Base-by-base conservation (phyloP, 2,888 invertebrate genomes). In the Lamproptera curius region DNA sequence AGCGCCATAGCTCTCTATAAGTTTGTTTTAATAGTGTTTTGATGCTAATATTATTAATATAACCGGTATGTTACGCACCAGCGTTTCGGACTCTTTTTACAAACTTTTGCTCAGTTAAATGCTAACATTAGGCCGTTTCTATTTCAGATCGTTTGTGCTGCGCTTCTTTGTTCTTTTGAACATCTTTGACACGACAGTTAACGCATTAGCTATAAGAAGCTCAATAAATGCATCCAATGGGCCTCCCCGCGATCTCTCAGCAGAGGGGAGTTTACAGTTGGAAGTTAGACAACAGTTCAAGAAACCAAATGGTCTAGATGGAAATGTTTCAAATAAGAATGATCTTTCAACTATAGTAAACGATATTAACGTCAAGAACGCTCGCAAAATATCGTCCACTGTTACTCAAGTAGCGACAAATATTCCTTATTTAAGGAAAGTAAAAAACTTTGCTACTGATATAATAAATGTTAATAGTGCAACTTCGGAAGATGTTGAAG, bases 111-210 rank as follows among this genome's bases (percentile, higher is more conserved):
- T 28, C 9, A 2, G 17, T 26, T 8, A 28, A 17, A 2, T 15
- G 20, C 13, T 33, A 31, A 42, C 6, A n/a, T n/a, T 10, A 26
- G 11, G 39, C 14, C 23, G 11, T 31, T 52, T 55, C 45, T 52
- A 52, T 83, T 83, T 46, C 82, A 84, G 84, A 71, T 75, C 68
- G 63, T 63, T 74, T 62, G 69, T 69, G 66, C 64, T 76, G 59
- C 67, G 65, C 52, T 59, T 76, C 51, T 62, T 63, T 62, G 63
- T 77, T 54, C 63, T 68, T 57, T 56, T 74, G 55, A 57, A 64
- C 56, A 57, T 68, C 54, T 60, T 65, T 48, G 66, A 63, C 58
- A 63, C 67, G 56, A 62, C 66, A 51, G 67, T 61, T 37, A 63
- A 58, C 51, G 69, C 74, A 37, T 79, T 76, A 56, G 62, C 74